Conservation (phyloP, 64 coral and sea anemone species). For the Catalaphyllia jardinei region DNA sequence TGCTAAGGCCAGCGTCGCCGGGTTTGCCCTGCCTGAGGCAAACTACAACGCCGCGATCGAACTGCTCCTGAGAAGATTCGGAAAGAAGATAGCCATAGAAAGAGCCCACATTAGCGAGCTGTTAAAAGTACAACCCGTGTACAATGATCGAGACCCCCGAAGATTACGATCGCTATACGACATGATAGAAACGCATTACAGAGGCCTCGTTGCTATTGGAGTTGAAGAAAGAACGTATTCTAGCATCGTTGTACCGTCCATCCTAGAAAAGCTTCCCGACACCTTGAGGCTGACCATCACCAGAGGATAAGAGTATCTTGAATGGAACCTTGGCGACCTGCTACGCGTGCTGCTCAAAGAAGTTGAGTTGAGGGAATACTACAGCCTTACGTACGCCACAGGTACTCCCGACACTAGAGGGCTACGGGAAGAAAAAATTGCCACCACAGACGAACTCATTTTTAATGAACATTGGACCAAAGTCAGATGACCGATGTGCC, state of each 20-base stretch:
- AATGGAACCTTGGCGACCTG: constrained; percentile 48
- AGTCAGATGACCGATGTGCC: constrained; percentile 42
- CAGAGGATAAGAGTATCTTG: constrained; percentile 21
- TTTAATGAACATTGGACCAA: not conserved
- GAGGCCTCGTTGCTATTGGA: constrained; percentile 33
- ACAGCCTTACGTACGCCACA: not conserved
- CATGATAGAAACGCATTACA: constrained; percentile 28
- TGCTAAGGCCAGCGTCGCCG: constrained; percentile 24
- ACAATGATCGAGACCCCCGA: too few relatives aligned
- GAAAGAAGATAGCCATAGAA: too few relatives aligned
- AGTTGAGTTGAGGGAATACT: constrained; percentile 55
- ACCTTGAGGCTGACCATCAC: constrained; percentile 45
- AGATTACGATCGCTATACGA: constrained; percentile 15
- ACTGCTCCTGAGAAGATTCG: too few relatives aligned
- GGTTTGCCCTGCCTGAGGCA: constrained; percentile 37
- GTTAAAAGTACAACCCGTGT: too few relatives aligned
- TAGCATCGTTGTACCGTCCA: constrained; percentile 27
- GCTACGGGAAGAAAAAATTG: not conserved
- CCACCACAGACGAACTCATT: constrained; percentile 8
- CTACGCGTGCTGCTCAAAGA: constrained; percentile 20
- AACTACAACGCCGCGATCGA: constrained; percentile 47
- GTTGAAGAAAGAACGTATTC: constrained; percentile 27
- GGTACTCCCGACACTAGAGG: not conserved
- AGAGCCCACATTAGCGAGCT: too few relatives aligned
- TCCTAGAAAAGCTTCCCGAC: constrained; percentile 41